Percentiles rank a stretch among this genome's conserved stretches.
These are phyloP conservation scores for Calliopsis andreniformis DNA, from an alignment of 1,140 invertebrate species.

Conservation along the genomic window DNA sequence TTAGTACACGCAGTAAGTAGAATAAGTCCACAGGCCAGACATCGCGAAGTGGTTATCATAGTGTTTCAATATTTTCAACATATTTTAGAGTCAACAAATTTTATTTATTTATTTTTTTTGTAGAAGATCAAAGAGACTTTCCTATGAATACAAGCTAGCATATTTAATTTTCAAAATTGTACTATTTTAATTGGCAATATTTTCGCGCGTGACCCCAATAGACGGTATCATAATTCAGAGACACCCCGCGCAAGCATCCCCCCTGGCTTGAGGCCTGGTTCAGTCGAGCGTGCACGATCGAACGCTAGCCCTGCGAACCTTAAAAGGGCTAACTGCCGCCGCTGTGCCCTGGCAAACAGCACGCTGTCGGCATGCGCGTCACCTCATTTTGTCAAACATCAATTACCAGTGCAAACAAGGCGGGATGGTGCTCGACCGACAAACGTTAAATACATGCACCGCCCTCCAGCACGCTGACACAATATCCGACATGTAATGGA, in stretches of 20 bases:
- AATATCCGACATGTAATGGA: conserved; percentile 54
- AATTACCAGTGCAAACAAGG: conserved; percentile 74
- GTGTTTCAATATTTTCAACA: too few species aligned
- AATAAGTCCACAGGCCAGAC: too few species aligned
- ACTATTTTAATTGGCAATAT: too few species aligned
- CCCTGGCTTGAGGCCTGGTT: conserved; percentile 1
- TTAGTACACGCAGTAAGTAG: too few species aligned
- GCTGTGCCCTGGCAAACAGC: conserved; percentile 50
- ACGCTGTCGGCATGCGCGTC: conserved; percentile 59
- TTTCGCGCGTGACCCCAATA: too few species aligned
- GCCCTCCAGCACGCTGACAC: conserved; percentile 58
- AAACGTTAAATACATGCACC: conserved; percentile 63
- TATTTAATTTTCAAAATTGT: too few species aligned
- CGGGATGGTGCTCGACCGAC: conserved; percentile 61
- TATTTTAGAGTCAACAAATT: too few species aligned
- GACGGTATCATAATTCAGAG: not conserved
- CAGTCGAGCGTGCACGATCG: conserved; percentile 26
- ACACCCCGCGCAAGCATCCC: not conserved
- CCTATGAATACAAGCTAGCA: too few species aligned
- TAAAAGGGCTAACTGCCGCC: conserved; percentile 54
- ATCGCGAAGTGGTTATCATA: too few species aligned
- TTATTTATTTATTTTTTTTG: too few species aligned
- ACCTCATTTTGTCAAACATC: conserved; percentile 73
- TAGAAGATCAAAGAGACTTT: too few species aligned
- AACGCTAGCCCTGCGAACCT: conserved; percentile 36